These are phyloP conservation scores for Uria lomvia DNA, from an alignment of 2,113 vertebrate genomes.

Conservation along the genomic window DNA sequence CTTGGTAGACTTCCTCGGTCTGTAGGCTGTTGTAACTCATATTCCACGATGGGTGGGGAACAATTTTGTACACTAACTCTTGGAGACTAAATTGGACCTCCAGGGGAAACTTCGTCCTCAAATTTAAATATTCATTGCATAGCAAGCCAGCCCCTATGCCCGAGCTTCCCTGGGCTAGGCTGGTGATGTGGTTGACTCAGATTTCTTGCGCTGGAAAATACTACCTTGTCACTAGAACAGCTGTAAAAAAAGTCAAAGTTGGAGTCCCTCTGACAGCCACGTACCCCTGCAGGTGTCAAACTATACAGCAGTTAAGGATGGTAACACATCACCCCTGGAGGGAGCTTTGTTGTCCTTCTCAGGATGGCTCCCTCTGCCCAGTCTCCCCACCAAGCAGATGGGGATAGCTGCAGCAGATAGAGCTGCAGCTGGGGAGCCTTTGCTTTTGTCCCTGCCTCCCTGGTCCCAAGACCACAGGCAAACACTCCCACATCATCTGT, in stretches of 20 bases:
- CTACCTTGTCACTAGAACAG: neutral
- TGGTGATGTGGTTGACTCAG: neutral
- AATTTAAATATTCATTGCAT: neutral
- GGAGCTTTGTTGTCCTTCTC: neutral
- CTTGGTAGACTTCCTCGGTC: neutral
- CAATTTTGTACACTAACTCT: neutral
- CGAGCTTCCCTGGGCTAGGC: neutral
- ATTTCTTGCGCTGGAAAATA: neutral
- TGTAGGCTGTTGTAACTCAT: neutral
- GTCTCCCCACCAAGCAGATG: accelerated
- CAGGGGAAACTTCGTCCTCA: neutral
- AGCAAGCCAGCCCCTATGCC: neutral
- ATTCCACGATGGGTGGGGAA: too few species aligned
- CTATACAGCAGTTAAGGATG: neutral
- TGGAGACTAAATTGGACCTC: neutral
- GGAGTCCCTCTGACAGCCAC: neutral
- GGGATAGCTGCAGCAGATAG: too few species aligned
- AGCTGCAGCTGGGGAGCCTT: neutral
- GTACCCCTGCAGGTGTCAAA: neutral
- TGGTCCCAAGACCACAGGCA: neutral
- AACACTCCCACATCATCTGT: neutral
- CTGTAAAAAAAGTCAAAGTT: neutral
- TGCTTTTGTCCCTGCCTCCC: neutral
- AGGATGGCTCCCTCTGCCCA: neutral
- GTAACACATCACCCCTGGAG: neutral